Evolutionary conservation across 2,888 invertebrate species (phyloP), one percentile per base, ranked within the genome.

Genomic region (Stratiomys singularior): DNA sequence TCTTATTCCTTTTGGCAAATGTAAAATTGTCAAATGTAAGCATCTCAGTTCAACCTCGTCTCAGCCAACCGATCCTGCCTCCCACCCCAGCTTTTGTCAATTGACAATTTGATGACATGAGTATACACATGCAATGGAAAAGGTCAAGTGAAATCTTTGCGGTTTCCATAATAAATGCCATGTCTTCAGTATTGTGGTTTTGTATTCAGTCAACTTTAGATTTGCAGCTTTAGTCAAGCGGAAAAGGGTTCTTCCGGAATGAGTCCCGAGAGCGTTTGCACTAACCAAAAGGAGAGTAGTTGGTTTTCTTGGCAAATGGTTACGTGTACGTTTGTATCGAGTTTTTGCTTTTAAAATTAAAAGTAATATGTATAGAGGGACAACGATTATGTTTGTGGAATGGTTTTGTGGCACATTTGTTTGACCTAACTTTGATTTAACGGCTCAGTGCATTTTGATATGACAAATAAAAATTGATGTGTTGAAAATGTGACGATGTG

Each of bases 81-180:
- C 37, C 37, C 37, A 9, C 9, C 37, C 37, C 5, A 3, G 5
- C 37, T 9, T 9, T 37, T 9, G 5, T 37, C 37, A 37, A 37
- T 37, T 9, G 37, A 37, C 37, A 23, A 60, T 44, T n/a, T 37
- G 74, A 60, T 58, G 60, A 60, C 58, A 74, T 18, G 37, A 58
- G 30, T 74, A 58, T 25, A 46, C 46, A 69, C 69, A 69, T 37
- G 60, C 30, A 30, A 74, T 30, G 60, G 30, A 74, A 74, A 74
- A 58, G 74, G 74, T 74, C 69, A 74, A 74, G 37, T 58, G 58
- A 74, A 60, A 74, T 74, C 74, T 58, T 74, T 58, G 58, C 28
- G 60, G 58, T 23, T 58, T 60, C 25, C 37, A 60, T 58, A 74
- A 74, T 28, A 37, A 74, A 74, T 74, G 74, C 27, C 74, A 60